Conservation (phyloP, 2,797 vertebrate genomes). For the Gymnothorax javanicus region DNA sequence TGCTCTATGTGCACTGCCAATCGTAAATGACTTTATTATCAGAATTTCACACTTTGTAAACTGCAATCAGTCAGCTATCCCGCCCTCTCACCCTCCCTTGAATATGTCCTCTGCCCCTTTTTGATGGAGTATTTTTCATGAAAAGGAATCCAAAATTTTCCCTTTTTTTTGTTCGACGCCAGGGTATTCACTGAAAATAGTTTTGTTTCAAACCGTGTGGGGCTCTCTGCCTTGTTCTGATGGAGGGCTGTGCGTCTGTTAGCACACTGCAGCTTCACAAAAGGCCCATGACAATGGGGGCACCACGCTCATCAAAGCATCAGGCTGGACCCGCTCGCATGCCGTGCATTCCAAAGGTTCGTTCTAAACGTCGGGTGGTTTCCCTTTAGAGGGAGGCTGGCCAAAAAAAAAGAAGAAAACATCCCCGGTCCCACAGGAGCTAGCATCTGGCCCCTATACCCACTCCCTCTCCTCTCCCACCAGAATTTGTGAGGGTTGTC, state of each 20-base stretch:
- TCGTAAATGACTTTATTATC: constrained; percentile 27
- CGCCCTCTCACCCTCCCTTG: background rate
- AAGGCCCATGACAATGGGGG: constrained; percentile 74
- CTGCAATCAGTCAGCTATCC: background rate
- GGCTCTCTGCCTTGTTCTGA: constrained; percentile 41
- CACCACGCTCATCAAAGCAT: constrained; percentile 74
- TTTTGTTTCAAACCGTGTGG: constrained; percentile 31
- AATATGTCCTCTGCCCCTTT: constrained; percentile 15
- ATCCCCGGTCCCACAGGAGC: constrained; percentile 34
- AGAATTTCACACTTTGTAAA: background rate
- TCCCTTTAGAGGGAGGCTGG: constrained; percentile 62
- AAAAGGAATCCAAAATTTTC: constrained; percentile 31
- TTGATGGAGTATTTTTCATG: constrained; percentile 34
- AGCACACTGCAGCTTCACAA: constrained; percentile 67
- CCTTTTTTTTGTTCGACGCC: constrained; percentile 35
- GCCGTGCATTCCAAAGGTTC: constrained; percentile 83
- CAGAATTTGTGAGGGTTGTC: constrained; percentile 44
- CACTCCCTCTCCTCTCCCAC: background rate
- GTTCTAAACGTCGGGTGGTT: constrained; percentile 79
- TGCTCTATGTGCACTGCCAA: constrained; percentile 36
- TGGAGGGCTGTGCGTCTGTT: constrained; percentile 56
- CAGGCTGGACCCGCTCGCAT: constrained; percentile 70
- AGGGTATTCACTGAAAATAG: constrained; percentile 41
- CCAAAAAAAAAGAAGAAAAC: constrained; percentile 53
- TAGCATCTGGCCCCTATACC: constrained; percentile 24